Conservation (phyloP, 2,797 vertebrate genomes). For the Takifugu ocellatus region DNA sequence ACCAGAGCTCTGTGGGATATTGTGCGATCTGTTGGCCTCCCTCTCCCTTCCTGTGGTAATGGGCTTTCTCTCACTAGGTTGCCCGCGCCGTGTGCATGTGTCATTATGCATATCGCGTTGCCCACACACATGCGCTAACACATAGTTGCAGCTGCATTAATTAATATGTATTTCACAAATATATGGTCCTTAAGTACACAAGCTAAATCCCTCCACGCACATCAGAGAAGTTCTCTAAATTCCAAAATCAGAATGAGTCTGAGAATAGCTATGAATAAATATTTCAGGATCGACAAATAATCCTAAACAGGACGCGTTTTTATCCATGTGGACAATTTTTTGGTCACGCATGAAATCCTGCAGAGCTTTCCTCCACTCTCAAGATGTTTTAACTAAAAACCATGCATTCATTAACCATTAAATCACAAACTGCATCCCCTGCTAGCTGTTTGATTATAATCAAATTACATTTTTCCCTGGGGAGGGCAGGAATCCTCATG, state of each 20-base stretch:
- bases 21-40: conserved; percentile 33
- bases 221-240: conserved; percentile 29
- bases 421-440: conserved; percentile 77
- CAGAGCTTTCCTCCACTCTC: conserved; percentile 32
- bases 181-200: conserved; percentile 28
- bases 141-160: conserved; percentile 25
- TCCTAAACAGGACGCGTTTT: neutral
- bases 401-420: conserved; percentile 76
- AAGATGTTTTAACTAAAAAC: conserved; percentile 60
- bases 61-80: conserved; percentile 43
- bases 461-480: conserved; percentile 78
- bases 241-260: conserved; percentile 22
- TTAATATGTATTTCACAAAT: conserved; percentile 34
- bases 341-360: conserved; percentile 11
- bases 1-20: conserved; percentile 49
- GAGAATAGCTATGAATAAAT: conserved; percentile 35
- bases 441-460: conserved; percentile 85
- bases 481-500: conserved; percentile 68
- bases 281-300: conserved; percentile 39
- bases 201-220: conserved; percentile 33
- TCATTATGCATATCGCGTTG: conserved; percentile 34
- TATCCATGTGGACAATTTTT: conserved; percentile 15
- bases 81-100: conserved; percentile 27
- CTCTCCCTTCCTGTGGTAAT: conserved; percentile 48
- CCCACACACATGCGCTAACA: conserved; percentile 22